Conservation (phyloP, 1,140 invertebrate species). For the Uloborus diversus region DNA sequence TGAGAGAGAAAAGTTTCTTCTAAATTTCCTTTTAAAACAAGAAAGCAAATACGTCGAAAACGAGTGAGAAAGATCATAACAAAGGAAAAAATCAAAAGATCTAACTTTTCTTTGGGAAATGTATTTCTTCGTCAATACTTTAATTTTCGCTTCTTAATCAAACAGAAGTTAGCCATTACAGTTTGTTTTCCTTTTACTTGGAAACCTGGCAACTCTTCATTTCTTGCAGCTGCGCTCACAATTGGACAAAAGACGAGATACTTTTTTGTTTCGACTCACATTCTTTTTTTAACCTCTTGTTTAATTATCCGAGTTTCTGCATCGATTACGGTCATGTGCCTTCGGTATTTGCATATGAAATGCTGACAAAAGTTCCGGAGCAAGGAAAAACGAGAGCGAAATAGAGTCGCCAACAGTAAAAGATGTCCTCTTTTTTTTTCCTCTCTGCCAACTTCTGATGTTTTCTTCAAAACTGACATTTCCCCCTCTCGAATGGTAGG, state of each 20-base stretch:
- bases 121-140: slow-evolving; percentile 18
- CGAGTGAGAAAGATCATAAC: not conserved
- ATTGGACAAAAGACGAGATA: not conserved
- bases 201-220: slow-evolving; percentile 15
- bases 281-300: not conserved
- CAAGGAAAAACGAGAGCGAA: not conserved
- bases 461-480: not conserved
- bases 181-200: slow-evolving; percentile 10
- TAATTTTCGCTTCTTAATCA: slow-evolving; percentile 28
- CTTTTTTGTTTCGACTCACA: not conserved
- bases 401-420: not conserved
- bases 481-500: not conserved
- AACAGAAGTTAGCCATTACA: slow-evolving; percentile 19
- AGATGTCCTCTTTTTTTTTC: not conserved
- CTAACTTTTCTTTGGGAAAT: not conserved
- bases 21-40: too few relatives aligned
- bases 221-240: slow-evolving; percentile 2
- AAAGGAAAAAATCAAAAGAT: not conserved
- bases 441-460: not conserved
- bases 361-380: not conserved
- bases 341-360: slow-evolving; percentile 14
- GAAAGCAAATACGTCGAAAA: too few relatives aligned
- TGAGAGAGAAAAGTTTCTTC: too few relatives aligned
- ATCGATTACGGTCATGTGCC: slow-evolving; percentile 10
- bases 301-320: slow-evolving; percentile 21